Evolutionary conservation across 2,888 invertebrate species (phyloP).

Genomic region (Phytoseiulus persimilis): DNA sequence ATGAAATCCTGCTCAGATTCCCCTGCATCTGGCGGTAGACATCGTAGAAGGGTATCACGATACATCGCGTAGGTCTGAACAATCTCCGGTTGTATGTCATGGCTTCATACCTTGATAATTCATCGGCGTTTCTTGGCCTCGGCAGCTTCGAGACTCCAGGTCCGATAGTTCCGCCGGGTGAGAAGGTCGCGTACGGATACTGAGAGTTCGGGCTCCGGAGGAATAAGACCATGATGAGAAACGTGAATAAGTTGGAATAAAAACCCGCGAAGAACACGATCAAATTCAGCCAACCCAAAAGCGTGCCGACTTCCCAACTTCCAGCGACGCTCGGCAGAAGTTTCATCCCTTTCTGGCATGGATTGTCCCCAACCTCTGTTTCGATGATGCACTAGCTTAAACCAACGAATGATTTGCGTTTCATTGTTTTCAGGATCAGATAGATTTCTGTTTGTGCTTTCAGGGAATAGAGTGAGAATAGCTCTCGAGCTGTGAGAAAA

Average conservation of each 20-base stretch:
- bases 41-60: neutral
- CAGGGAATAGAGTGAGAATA: too few species aligned
- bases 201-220: neutral
- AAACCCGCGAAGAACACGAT: neutral
- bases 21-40: neutral
- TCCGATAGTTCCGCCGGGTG: neutral
- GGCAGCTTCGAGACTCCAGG: neutral
- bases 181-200: neutral
- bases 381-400: too few species aligned
- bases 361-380: too few species aligned
- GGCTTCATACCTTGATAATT: neutral
- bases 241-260: neutral
- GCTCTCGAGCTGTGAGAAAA: too few species aligned
- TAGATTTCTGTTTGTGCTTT: too few species aligned
- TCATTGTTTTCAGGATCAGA: too few species aligned
- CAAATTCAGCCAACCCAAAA: neutral
- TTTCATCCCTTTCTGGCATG: too few species aligned
- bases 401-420: too few species aligned
- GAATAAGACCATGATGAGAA: neutral
- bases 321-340: too few species aligned
- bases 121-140: neutral
- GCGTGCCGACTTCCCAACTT: neutral
- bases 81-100: neutral
- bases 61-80: neutral
- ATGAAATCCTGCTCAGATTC: neutral